Evolutionary conservation across 2,888 invertebrate genomes (phyloP).

Genomic region (Drosophila anomelani): DNA sequence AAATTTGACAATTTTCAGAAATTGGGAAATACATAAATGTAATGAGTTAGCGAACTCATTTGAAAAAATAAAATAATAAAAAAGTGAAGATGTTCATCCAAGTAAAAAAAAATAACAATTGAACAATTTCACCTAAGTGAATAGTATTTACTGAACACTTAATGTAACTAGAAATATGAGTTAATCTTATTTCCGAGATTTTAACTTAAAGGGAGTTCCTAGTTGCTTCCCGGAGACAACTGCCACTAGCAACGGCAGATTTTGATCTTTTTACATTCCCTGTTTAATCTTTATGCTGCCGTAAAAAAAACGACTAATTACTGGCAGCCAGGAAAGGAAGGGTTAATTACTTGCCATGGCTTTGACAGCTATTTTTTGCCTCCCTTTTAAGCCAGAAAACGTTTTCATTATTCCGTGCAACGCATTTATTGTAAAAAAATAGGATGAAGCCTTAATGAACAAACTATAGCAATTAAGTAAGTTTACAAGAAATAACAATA

Average conservation of each 20-base stretch:
- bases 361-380: constrained; percentile 27
- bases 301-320: constrained; percentile 22
- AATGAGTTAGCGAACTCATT: neutral
- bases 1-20: neutral
- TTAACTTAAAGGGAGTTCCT: neutral
- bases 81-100: too few relatives aligned
- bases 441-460: constrained; percentile 34
- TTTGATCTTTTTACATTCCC: neutral
- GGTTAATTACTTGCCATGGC: constrained; percentile 39
- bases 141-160: neutral
- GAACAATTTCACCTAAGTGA: neutral
- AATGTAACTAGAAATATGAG: neutral
- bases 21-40: neutral
- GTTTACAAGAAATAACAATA: constrained; percentile 41
- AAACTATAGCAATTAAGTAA: constrained; percentile 42
- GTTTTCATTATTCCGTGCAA: constrained; percentile 45
- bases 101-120: neutral
- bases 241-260: neutral
- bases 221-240: neutral
- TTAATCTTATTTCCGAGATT: neutral
- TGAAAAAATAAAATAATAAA: neutral
- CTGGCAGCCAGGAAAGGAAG: constrained; percentile 8
- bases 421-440: constrained; percentile 59
- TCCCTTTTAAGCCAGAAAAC: constrained; percentile 8
- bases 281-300: constrained; percentile 2